A percentile compares a stretch with the other conserved stretches of the same genome.
These are phyloP conservation scores for Rousettus leschenaultii DNA, from an alignment of 2,113 vertebrate species.

Conservation along the genomic window DNA sequence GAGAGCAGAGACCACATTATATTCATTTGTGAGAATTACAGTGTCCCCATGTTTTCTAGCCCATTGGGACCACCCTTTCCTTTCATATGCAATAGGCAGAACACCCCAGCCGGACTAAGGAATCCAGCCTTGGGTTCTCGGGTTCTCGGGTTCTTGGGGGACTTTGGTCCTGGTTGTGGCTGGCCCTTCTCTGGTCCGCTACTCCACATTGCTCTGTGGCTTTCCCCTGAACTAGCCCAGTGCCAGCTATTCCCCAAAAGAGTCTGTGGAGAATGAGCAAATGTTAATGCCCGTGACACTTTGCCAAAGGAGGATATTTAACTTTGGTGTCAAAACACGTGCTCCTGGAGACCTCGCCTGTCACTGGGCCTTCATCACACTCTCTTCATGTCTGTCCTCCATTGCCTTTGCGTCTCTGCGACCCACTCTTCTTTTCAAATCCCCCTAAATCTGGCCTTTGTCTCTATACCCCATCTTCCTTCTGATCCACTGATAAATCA, in stretches of 20 bases:
- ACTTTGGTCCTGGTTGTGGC: not conserved
- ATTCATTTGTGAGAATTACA: not conserved
- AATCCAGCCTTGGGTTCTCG: not conserved
- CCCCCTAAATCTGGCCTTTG: not conserved
- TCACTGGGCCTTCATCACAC: not conserved
- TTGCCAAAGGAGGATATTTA: not conserved
- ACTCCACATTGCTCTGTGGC: not conserved
- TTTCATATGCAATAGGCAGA: not conserved
- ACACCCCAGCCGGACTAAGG: rapidly evolving
- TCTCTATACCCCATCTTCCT: not conserved
- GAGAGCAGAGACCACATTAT: not conserved
- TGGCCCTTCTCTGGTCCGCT: not conserved
- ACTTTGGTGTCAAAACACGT: not conserved
- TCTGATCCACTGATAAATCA: not conserved
- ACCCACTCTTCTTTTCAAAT: not conserved
- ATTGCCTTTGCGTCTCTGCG: not conserved
- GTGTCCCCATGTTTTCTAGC: not conserved
- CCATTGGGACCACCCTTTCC: not conserved
- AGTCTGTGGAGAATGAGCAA: not conserved
- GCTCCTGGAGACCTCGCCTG: not conserved
- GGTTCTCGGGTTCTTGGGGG: no score
- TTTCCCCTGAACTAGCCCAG: not conserved
- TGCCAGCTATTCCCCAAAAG: not conserved
- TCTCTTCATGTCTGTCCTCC: not conserved
- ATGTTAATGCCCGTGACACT: not conserved